A percentile compares a stretch with the other conserved stretches of the same genome.
Conservation (phyloP, 2,113 vertebrate genomes). For the Ursus arctos region DNA sequence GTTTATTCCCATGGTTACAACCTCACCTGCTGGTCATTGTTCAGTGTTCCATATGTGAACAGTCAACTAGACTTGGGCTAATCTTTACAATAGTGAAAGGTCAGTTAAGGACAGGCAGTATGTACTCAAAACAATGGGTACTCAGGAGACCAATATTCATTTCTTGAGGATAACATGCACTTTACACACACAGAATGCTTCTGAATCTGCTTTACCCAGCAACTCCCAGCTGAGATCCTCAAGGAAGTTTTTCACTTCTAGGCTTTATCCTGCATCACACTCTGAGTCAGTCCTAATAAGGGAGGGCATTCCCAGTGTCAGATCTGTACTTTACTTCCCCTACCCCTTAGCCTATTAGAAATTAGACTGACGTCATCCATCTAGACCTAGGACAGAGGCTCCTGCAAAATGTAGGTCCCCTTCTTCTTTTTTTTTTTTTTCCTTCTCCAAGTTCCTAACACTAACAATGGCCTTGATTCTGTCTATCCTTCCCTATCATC, state of each 20-base stretch:
- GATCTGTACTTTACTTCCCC: background rate
- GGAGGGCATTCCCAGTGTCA: background rate
- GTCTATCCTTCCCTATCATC: background rate
- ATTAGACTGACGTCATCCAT: background rate
- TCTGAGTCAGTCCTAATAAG: background rate
- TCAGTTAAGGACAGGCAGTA: background rate
- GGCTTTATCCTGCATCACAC: background rate
- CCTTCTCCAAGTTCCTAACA: background rate
- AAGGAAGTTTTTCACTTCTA: background rate
- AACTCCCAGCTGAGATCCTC: background rate
- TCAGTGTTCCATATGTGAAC: background rate
- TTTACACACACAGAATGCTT: background rate
- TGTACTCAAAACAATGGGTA: background rate
- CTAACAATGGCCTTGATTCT: background rate
- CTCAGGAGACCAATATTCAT: background rate
- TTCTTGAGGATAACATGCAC: background rate
- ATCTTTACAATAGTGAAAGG: background rate
- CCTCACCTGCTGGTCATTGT: background rate
- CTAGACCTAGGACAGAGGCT: background rate
- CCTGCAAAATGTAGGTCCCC: background rate
- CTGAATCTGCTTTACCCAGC: background rate
- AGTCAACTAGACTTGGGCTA: background rate
- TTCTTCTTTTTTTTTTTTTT: background rate
- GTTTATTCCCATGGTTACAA: background rate
- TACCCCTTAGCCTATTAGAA: background rate